Percentiles rank a stretch among this genome's conserved stretches.
Evolutionary conservation across 2,113 vertebrate species (phyloP).

Genomic region (Ranitomeya variabilis): DNA sequence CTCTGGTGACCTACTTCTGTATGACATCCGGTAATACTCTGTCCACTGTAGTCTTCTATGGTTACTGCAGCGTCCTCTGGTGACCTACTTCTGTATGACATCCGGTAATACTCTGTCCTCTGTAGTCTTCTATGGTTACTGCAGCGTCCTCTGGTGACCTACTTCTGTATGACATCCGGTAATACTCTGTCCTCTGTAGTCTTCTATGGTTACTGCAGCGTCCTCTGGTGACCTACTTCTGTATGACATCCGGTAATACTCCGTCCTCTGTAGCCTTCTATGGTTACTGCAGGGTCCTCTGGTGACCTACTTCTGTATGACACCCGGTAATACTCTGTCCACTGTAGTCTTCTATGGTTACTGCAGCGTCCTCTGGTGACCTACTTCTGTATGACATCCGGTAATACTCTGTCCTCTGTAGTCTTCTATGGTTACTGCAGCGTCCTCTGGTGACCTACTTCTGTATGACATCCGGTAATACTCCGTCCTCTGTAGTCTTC

Average conservation of each 20-base stretch:
- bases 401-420: not conserved
- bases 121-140: not conserved
- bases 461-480: not conserved
- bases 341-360: not conserved
- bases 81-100: not conserved
- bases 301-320: not conserved
- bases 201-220: not conserved
- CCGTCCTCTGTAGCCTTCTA: not conserved
- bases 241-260: not conserved
- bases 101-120: not conserved
- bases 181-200: not conserved
- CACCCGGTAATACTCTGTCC: not conserved
- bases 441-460: not conserved
- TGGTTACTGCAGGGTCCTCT: not conserved
- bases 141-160: not conserved
- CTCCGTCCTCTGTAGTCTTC: not conserved
- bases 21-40: not conserved
- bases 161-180: not conserved
- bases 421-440: not conserved
- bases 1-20: not conserved
- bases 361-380: not conserved
- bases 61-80: not conserved
- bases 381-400: not conserved
- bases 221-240: not conserved
- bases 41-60: not conserved